Evolutionary conservation across 2,113 vertebrate genomes (phyloP).

Genomic region (Nesogale talazaci): DNA sequence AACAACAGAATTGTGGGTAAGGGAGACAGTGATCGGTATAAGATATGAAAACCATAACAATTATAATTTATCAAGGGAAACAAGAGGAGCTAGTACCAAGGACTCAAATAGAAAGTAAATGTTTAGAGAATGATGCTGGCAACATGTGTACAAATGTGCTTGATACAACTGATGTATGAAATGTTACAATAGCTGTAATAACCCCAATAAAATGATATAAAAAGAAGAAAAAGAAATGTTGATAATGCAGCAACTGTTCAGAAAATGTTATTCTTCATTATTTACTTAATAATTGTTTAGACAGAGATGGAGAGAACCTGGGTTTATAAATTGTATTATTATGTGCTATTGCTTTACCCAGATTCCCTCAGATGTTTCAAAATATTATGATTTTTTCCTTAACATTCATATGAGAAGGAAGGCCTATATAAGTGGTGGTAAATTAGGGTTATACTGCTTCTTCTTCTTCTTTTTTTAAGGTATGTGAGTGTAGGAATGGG

Average conservation of each 20-base stretch:
- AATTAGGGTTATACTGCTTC: not conserved
- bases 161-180: too few relatives aligned
- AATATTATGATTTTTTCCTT: slow-evolving; percentile 25
- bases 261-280: slow-evolving; percentile 58
- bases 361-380: slow-evolving; percentile 51
- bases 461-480: slow-evolving; percentile 34
- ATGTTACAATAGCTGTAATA: too few relatives aligned
- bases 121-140: too few relatives aligned
- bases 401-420: slow-evolving; percentile 74
- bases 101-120: too few relatives aligned
- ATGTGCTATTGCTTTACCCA: slow-evolving; percentile 40
- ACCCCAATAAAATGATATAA: too few relatives aligned
- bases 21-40: too few relatives aligned
- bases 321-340: slow-evolving; percentile 56
- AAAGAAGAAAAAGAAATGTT: not conserved
- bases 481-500: not conserved
- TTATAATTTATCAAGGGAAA: too few relatives aligned
- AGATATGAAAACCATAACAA: too few relatives aligned
- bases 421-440: slow-evolving; percentile 14
- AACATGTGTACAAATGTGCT: too few relatives aligned
- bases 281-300: slow-evolving; percentile 34
- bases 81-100: too few relatives aligned
- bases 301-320: slow-evolving; percentile 48
- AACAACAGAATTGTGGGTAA: too few relatives aligned
- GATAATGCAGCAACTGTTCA: slow-evolving; percentile 28